Percentiles rank a stretch among this genome's conserved stretches.
phyloP scores from a whole-genome alignment of 2,113 vertebrate species.

The Mungos mungo region DNA sequence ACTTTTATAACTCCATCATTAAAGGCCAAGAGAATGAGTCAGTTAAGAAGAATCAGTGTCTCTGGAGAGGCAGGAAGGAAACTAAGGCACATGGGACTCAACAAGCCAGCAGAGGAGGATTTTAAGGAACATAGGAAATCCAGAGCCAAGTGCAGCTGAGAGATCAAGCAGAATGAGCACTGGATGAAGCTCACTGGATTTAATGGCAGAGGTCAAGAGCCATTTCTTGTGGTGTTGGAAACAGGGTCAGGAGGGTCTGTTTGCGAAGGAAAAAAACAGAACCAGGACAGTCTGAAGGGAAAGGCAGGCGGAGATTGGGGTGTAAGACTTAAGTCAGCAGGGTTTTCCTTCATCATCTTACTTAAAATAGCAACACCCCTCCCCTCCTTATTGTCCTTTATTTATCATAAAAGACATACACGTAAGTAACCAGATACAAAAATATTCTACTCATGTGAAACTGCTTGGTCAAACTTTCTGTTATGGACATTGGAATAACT shows the following conservation, averaged over 20 bases:
- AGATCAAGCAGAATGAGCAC: background rate
- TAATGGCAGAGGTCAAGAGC: background rate
- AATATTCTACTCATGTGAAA: background rate
- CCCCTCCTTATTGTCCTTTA: background rate
- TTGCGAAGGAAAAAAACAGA: background rate
- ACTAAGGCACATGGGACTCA: background rate
- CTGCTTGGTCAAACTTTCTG: background rate
- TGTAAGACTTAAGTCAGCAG: background rate
- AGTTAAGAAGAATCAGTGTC: background rate
- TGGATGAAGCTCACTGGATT: background rate
- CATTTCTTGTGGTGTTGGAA: background rate
- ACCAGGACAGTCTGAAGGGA: background rate
- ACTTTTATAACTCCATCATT: background rate
- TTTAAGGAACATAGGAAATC: background rate
- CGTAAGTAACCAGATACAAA: background rate
- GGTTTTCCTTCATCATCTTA: rapidly evolving
- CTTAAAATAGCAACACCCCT: background rate
- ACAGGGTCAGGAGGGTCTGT: background rate
- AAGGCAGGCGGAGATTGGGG: background rate
- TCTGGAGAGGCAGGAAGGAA: background rate
- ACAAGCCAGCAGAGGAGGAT: background rate
- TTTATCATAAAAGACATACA: background rate
- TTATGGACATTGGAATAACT: no score
- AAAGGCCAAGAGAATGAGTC: background rate
- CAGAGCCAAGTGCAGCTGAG: background rate